Evolutionary conservation across 2,113 vertebrate genomes (phyloP), one percentile per base, ranked within the genome.

Genomic region (Anhinga anhinga): DNA sequence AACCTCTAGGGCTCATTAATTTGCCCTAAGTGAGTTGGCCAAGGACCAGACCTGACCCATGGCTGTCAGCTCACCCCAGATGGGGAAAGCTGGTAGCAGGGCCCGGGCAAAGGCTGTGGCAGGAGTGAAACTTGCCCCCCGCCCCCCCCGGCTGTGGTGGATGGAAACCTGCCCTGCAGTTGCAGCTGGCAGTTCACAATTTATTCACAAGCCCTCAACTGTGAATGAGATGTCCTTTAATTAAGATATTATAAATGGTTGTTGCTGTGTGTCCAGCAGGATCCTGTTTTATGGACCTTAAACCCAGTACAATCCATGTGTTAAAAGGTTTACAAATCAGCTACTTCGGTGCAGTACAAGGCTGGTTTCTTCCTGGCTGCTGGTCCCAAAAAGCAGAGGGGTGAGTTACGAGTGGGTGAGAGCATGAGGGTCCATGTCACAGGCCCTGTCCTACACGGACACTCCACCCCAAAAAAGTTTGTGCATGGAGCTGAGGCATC

Each of bases 91-190:
- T 14, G 20, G 14, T 0, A 11, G 6, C 58, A 20, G 61, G 26
- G 44, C n/a, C 1, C 5, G 36, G 18, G 22, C 2, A 1, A 8
- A 2, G n/a, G 20, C 17, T 1, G 1, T 0, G 4, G 19, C 45
- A 81, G 58, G 20, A 55, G 11, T 36, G 67, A 45, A 36, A 5
- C 1, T 18, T 8, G 38, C 42, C 42, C 6, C 15, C 42, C 42
- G 13, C 44, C 15, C 16, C 17, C 34, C 27, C 22, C 7, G 22
- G 32, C 5, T 32, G 44, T 5, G 2, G 47, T 1, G 22, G 22
- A 9, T 62, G 32, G n/a, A 40, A 76, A 58, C 13, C 2, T 1
- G 17, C 34, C 47, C 72, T 0, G 3, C 0, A 9, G 13, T 4
- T 30, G 8, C 26, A 38, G 55, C 29, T 56, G 55, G 15, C 42